Percentiles rank a stretch among this genome's conserved stretches.
Evolutionary conservation across 2,888 invertebrate species (phyloP).

Genomic region (Dyspetes luteomarginatus): DNA sequence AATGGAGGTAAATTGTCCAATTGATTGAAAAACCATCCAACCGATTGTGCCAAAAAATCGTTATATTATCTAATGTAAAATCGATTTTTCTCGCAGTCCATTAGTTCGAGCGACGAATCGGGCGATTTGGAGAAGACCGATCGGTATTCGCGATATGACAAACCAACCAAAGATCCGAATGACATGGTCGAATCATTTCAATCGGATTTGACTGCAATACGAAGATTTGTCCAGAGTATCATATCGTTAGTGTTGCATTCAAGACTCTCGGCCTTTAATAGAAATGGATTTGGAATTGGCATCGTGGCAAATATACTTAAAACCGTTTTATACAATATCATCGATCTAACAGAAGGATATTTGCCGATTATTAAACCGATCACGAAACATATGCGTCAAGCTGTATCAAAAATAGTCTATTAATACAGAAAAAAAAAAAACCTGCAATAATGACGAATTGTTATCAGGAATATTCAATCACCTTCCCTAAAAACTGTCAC

Average conservation of each 20-base stretch:
- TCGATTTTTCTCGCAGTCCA: neutral
- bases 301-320: neutral
- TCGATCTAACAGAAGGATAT: slow-evolving; percentile 24
- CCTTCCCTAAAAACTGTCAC: neutral
- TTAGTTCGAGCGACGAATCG: neutral
- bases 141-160: neutral
- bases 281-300: neutral
- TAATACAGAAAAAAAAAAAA: neutral
- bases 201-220: slow-evolving; percentile 14
- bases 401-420: neutral
- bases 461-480: neutral
- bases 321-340: neutral
- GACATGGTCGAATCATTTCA: slow-evolving; percentile 34
- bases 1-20: slow-evolving; percentile 26
- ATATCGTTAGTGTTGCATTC: slow-evolving; percentile 30
- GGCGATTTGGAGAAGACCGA: neutral
- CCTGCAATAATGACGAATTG: neutral
- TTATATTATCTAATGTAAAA: neutral
- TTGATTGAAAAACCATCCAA: no score
- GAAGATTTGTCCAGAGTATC: slow-evolving; percentile 28
- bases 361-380: slow-evolving; percentile 16
- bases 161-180: neutral
- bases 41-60: neutral
- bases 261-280: slow-evolving; percentile 35
- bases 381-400: slow-evolving; percentile 21